Percentiles rank a stretch among this genome's conserved stretches.
phyloP scores from a whole-genome alignment of 2,113 vertebrate species.

The Anolis sagrei region DNA sequence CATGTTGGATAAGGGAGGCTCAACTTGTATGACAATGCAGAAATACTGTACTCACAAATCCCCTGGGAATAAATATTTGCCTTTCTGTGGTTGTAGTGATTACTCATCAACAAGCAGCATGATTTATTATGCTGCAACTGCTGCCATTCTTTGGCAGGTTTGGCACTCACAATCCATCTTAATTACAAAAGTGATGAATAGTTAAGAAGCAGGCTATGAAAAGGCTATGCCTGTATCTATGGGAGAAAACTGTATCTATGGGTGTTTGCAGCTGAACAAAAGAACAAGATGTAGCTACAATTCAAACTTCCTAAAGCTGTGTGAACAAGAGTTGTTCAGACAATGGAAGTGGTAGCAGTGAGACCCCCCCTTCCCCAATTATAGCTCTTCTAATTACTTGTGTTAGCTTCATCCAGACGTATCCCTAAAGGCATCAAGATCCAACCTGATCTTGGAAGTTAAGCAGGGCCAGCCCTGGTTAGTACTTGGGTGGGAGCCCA shows the following conservation, averaged over 20 bases:
- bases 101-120: conserved; percentile 18
- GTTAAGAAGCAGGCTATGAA: conserved; percentile 8
- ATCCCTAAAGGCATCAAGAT: not conserved
- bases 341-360: not conserved
- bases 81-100: not conserved
- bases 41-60: not conserved
- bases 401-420: not conserved
- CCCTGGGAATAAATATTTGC: conserved; percentile 13
- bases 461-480: too few species aligned
- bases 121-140: conserved; percentile 31
- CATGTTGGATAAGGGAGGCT: too few species aligned
- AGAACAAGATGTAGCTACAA: not conserved
- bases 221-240: too few species aligned
- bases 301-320: not conserved
- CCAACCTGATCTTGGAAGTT: not conserved
- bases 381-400: not conserved
- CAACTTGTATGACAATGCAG: too few species aligned
- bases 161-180: not conserved
- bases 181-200: conserved; percentile 11
- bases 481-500: too few species aligned
- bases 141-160: conserved; percentile 29
- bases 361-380: not conserved
- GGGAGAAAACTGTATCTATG: not conserved
- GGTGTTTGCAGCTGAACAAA: not conserved
- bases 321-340: not conserved